Base-by-base conservation (phyloP, 2,113 vertebrate genomes). In the Campylomormyrus numenius region DNA sequence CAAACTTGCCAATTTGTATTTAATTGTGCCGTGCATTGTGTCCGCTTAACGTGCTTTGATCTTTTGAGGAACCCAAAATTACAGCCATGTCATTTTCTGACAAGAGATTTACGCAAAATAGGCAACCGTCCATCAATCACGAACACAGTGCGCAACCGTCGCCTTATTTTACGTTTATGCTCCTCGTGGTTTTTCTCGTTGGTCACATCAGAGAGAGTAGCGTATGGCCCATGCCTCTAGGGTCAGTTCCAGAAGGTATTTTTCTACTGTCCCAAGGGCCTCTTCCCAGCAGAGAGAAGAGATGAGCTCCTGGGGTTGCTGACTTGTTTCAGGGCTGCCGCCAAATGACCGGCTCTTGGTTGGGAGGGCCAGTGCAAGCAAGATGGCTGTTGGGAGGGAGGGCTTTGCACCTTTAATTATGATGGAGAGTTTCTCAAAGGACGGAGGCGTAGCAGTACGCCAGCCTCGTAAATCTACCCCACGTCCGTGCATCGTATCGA, bases 351-450 rank as follows among this genome's bases (percentile, higher is more conserved):
- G 17, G 92, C 92, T 94, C 94, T 92, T 92, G 92, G 92, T 94
- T 94, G 94, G 92, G 91, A 92, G 94, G 94, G 93, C 94, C 93
- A 93, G 83, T 48, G 45, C 24, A 42, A 24, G 94, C 94, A 93
- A 94, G 91, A 93, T 93, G 93, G 95, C 94, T 92, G 92, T 91
- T 91, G 89, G 93, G 94, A 95, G 95, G 95, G 96, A 95, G 96
- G 96, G 96, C 96, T 94, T 96, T 96, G 95, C 95, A 97, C 97
- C 97, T 98, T 98, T 98, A 98, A 98, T 98, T 97, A 98, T 97
- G 97, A 98, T 98, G 96, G 97, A 97, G 97, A 96, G 96, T 96
- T 94, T 95, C 94, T 94, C 95, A 95, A 96, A 95, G 96, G 96
- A 97, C 94, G 95, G 95, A 96, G 96, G 96, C 97, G 95, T 96